Conservation (phyloP, 1,140 invertebrate genomes). For the Danaus plexippus region DNA sequence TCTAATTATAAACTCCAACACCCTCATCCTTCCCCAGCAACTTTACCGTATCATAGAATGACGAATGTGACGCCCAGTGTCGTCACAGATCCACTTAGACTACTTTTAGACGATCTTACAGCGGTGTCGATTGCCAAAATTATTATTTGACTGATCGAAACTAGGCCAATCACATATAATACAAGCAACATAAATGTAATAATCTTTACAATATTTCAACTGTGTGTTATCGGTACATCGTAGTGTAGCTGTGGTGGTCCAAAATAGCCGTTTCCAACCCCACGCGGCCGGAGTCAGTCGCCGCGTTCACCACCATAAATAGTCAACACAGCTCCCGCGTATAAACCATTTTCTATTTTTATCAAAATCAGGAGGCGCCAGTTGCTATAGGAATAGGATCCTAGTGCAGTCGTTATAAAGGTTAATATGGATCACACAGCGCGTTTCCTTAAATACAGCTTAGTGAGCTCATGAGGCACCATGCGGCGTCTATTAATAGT, state of each 20-base stretch:
- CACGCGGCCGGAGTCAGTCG: conserved; percentile 48
- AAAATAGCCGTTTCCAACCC: conserved; percentile 34
- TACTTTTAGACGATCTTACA: background rate
- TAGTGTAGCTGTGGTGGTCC: conserved; percentile 6
- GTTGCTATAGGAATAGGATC: conserved; percentile 32
- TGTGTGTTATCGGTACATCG: background rate
- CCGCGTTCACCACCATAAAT: conserved; percentile 62
- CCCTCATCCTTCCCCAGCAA: conserved; percentile 21
- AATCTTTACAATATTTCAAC: conserved; percentile 18
- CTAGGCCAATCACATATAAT: conserved; percentile 38
- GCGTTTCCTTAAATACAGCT: conserved; percentile 47
- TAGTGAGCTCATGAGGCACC: conserved; percentile 23
- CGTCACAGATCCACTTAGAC: conserved; percentile 10
- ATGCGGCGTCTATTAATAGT: conserved; percentile 45
- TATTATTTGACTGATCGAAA: conserved; percentile 30
- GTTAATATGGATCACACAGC: conserved; percentile 22
- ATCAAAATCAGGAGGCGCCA: conserved; percentile 32
- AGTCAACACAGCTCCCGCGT: conserved; percentile 59
- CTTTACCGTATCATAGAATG: conserved; percentile 6
- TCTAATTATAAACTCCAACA: conserved; percentile 39
- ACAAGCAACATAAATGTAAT: conserved; percentile 14
- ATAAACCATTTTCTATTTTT: conserved; percentile 61
- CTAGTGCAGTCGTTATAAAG: conserved; percentile 20
- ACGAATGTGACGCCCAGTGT: conserved; percentile 9
- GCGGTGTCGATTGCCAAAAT: conserved; percentile 8